These are phyloP conservation scores for Ostrea denselamellosa DNA, from an alignment of 1,140 invertebrate genomes.

Conservation along the genomic window DNA sequence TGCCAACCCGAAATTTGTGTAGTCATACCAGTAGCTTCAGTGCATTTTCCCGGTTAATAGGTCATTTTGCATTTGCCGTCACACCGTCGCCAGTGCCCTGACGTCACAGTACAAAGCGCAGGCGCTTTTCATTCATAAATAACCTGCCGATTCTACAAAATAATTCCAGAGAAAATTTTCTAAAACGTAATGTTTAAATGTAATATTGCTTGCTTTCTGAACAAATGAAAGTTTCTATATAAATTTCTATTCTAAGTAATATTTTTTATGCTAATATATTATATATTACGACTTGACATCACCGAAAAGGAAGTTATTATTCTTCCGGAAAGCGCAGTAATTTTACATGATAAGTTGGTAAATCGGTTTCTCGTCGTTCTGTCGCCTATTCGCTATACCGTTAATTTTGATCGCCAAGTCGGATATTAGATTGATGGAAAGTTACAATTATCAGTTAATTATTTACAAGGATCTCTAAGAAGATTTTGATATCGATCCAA, in stretches of 20 bases:
- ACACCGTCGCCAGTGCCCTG: constrained; percentile 64
- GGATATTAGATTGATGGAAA: constrained; percentile 30
- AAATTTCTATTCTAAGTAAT: not conserved
- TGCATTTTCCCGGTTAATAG: constrained; percentile 37
- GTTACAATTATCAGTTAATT: constrained; percentile 35
- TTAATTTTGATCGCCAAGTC: constrained; percentile 43
- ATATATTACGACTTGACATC: not conserved
- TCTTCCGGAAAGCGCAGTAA: constrained; percentile 52
- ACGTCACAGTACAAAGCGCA: constrained; percentile 37
- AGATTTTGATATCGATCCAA: constrained; percentile 36
- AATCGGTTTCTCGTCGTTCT: constrained; percentile 68
- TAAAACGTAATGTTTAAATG: not conserved
- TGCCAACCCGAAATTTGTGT: not conserved
- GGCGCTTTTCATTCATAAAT: constrained; percentile 39
- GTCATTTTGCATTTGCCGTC: constrained; percentile 36
- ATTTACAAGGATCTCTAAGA: constrained; percentile 31
- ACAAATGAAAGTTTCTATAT: not conserved
- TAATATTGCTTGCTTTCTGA: not conserved
- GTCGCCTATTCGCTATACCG: constrained; percentile 72
- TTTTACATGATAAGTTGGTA: constrained; percentile 45
- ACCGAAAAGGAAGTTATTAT: not conserved
- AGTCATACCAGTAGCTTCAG: not conserved
- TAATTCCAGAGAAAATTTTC: not conserved
- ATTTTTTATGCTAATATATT: not conserved
- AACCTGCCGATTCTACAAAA: constrained; percentile 27